Base-by-base conservation (phyloP, 2,888 invertebrate species). In the Stegophylla sp. region DNA sequence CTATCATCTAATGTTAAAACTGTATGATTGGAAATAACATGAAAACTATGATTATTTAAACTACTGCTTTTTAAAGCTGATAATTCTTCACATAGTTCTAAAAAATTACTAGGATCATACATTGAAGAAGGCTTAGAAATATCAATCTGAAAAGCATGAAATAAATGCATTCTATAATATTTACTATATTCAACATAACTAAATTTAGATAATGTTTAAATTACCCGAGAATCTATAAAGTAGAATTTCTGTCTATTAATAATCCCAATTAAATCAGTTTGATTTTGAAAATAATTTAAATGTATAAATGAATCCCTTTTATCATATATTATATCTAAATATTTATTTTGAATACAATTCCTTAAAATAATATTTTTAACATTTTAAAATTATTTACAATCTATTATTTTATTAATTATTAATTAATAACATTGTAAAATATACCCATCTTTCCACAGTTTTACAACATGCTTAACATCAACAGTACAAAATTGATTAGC, bases 1-100 rank as follows among this genome's bases (percentile, higher is more conserved):
- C 83, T 74, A 2, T 41, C 51, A 41, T 83, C 83, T 41, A 82
- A 76, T 67, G 82, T 76, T 17, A 83, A 75, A 51, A 83, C 71
- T 12, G 82, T 56, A 81, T 83, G 83, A 28, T 64, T 81, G n/a
- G 79, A 56, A 26, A 81, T 74, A 9, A 82, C 43, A 72, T 81
- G 82, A 41, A 79, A 12, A 34, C 71, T 79, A 61, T 79, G 63
- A 48, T 5, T 20, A 71, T 63, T 79, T 48, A 79, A 79, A 51
- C n/a, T 13, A 71, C 79, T 79, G 51, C n/a, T 34, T 41, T 23
- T 61, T 48, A 79, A 51, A 20, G 61, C 23, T 13, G 48, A 26
- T 23, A 79, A 61, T 79, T 79, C 79, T 79, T 79, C 79, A 41
- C 79, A 79, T n/a, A 10, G 0, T 41, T 79, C 79, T 41, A 71